Conservation (phyloP, 1,140 invertebrate genomes). For the Drosophila murphyi region DNA sequence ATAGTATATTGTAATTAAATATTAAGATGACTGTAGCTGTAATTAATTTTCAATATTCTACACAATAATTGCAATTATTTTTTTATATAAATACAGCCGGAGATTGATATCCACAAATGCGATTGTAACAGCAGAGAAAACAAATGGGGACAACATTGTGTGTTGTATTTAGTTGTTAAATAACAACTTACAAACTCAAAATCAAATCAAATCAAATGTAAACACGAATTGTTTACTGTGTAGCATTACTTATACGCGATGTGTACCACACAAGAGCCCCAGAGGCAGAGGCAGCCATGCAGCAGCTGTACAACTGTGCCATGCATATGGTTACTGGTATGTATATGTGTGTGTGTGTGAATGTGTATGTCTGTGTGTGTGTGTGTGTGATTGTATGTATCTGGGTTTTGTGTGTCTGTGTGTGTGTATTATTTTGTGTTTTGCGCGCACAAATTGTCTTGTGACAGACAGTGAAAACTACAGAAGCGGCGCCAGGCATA, state of each 20-base stretch:
- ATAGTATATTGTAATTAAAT: too few species aligned
- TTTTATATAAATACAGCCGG: too few species aligned
- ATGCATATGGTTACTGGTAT: conserved; percentile 73
- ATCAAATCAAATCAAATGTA: not conserved
- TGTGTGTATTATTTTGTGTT: conserved; percentile 80
- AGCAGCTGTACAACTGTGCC: conserved; percentile 72
- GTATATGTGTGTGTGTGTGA: conserved; percentile 33
- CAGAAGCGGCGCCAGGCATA: conserved; percentile 64
- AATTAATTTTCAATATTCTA: too few species aligned
- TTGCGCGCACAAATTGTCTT: conserved; percentile 83
- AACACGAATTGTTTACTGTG: not conserved
- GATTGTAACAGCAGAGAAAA: too few species aligned
- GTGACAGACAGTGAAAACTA: conserved; percentile 82
- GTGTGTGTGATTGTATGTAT: conserved; percentile 16
- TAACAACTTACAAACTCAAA: not conserved
- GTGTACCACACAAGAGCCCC: conserved; percentile 60
- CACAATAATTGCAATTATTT: too few species aligned
- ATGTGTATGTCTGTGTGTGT: not conserved
- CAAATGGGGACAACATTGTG: too few species aligned
- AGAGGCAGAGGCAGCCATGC: conserved; percentile 55
- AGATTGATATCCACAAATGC: too few species aligned
- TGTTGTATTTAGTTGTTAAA: not conserved
- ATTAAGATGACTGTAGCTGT: too few species aligned
- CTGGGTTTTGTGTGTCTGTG: conserved; percentile 21
- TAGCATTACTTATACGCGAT: conserved; percentile 72